Evolutionary conservation across 1,140 invertebrate genomes (phyloP).

Genomic region (Drosophila seguyi): DNA sequence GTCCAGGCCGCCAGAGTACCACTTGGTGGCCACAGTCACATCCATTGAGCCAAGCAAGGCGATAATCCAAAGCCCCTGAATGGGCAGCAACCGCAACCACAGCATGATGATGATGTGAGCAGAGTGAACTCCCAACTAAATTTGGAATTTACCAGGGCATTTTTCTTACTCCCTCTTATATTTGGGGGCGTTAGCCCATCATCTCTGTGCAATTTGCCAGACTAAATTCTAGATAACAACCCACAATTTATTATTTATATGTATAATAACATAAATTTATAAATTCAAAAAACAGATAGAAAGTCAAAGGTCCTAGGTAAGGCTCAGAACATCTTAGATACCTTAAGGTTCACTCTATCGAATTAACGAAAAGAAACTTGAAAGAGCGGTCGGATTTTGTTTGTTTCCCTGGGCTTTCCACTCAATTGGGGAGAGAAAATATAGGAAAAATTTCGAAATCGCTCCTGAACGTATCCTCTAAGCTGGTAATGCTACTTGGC

Average conservation of each 20-base stretch:
- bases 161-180: neutral
- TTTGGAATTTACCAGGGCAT: slow-evolving; percentile 1
- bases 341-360: no score
- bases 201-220: neutral
- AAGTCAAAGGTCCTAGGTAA: neutral
- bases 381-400: no score
- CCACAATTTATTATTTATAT: neutral
- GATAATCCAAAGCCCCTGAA: slow-evolving; percentile 1
- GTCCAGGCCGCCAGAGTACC: slow-evolving; percentile 49
- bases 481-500: neutral
- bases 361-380: no score
- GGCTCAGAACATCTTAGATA: no score
- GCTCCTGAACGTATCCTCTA: neutral
- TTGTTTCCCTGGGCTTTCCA: neutral
- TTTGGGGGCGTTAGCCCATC: slow-evolving; percentile 56
- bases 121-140: slow-evolving; percentile 24
- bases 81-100: slow-evolving; percentile 36
- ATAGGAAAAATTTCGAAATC: neutral
- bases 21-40: slow-evolving; percentile 52
- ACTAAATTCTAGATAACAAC: slow-evolving; percentile 21
- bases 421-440: neutral
- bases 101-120: slow-evolving; percentile 40
- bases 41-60: neutral
- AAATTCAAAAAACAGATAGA: slow-evolving; percentile 11
- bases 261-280: no score